A percentile compares a stretch with the other conserved stretches of the same genome.
phyloP scores from a whole-genome alignment of 1,140 invertebrate species.

The Rhagoletis zephyria region DNA sequence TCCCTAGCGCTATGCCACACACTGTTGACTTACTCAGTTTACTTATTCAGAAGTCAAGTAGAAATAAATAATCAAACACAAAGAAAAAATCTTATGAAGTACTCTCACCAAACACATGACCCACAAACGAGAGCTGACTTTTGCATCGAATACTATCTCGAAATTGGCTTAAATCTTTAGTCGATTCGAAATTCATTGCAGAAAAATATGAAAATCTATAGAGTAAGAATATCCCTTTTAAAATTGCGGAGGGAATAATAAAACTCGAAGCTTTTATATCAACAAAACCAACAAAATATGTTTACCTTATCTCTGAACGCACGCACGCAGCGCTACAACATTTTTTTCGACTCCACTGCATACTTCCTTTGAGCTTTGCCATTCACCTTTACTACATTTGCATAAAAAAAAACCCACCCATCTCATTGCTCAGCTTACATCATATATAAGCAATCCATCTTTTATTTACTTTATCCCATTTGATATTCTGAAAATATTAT shows the following conservation, averaged over 20 bases:
- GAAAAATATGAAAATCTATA: not conserved
- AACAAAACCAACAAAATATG: not conserved
- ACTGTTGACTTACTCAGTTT: too few relatives aligned
- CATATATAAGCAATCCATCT: not conserved
- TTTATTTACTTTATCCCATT: constrained; percentile 50
- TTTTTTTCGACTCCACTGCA: not conserved
- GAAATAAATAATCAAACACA: not conserved
- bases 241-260: not conserved
- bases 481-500: constrained; percentile 52
- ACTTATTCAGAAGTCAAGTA: too few relatives aligned
- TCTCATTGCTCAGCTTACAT: not conserved
- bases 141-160: not conserved
- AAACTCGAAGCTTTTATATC: constrained; percentile 7
- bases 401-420: not conserved
- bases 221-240: not conserved
- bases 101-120: not conserved
- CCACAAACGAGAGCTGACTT: too few relatives aligned
- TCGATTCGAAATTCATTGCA: not conserved
- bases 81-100: not conserved
- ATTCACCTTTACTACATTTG: constrained; percentile 6
- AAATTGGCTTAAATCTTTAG: not conserved
- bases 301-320: not conserved
- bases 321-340: not conserved
- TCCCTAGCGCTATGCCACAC: not conserved
- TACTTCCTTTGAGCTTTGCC: not conserved